These are phyloP conservation scores for Micrasema minimum DNA, from an alignment of 1,140 invertebrate genomes.

Conservation along the genomic window DNA sequence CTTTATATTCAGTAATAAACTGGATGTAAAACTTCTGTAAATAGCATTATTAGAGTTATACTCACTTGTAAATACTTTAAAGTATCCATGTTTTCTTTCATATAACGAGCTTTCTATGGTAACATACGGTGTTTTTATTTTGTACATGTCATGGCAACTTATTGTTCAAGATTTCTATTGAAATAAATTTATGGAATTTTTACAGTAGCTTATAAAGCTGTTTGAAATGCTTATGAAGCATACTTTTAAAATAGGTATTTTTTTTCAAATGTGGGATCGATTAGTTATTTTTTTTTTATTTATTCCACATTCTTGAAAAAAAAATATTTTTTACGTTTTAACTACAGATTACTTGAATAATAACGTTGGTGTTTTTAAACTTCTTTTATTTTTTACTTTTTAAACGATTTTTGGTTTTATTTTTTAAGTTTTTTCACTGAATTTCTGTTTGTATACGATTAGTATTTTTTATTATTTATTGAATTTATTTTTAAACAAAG, in stretches of 20 bases:
- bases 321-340: background rate
- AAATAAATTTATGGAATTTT: background rate
- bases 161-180: background rate
- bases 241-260: background rate
- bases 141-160: background rate
- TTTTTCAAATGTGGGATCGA: background rate
- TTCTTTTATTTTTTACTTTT: conserved; percentile 6
- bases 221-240: too few species aligned
- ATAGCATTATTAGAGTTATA: conserved; percentile 4
- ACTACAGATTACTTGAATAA: background rate
- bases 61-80: background rate
- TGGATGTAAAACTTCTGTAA: background rate
- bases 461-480: conserved; percentile 43
- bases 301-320: background rate
- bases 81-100: background rate
- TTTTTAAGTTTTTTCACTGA: conserved; percentile 28
- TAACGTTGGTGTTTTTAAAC: background rate
- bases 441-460: conserved; percentile 28
- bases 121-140: conserved; percentile 4
- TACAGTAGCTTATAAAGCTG: background rate
- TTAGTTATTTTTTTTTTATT: background rate
- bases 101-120: background rate
- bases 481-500: conserved; percentile 11
- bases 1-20: background rate
- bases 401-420: conserved; percentile 27